Base-by-base conservation (phyloP, 1,140 invertebrate genomes). In the Pseudoatta argentina region DNA sequence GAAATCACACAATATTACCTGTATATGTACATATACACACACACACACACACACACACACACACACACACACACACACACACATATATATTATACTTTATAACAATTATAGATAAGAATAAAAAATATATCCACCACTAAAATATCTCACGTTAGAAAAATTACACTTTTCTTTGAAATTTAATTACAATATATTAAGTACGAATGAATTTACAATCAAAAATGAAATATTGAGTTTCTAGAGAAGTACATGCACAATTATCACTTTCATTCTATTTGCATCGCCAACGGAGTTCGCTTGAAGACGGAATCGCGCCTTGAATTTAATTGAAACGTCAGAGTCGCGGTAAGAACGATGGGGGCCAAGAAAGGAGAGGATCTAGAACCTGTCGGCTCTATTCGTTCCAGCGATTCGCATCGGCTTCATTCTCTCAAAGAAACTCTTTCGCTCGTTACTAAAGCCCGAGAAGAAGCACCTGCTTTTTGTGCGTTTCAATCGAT, bases 301-400 rank as follows among this genome's bases (percentile, higher is more conserved):
- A 85, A 57, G 24, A 67, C 66, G 48, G 27, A 78, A 79, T 86
- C 66, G 88, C 67, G 82, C 66, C 48, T 67, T 63, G 64, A 82
- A 88, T 91, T 91, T 91, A 91, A 91, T 91, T 88, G 81, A 91
- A 91, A 91, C 86, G 88, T 91, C 89, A 91, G 87, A 86, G 61
- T 67, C 55, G 34, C 39, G 39, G 53, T 86, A 86, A 81, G 77
- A 82, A 82, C 77, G 85, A 82, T 86, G 59, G 30, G 27, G 30
- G 39, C 30, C 72, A 69, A 78, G 87, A 86, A 82, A 77, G 71
- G 18, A 63, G 72, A 77, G 82, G 51, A 85, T 86, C 82, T 76
- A 86, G 82, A 86, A 87, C 72, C 86, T 76, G 86, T 67, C 64
- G 81, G 81, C 69, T 77, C 53, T 85, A 77, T 85, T 87, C 61